Evolutionary conservation across 1,140 invertebrate genomes (phyloP).

Genomic region (Drosophila nebulosa): DNA sequence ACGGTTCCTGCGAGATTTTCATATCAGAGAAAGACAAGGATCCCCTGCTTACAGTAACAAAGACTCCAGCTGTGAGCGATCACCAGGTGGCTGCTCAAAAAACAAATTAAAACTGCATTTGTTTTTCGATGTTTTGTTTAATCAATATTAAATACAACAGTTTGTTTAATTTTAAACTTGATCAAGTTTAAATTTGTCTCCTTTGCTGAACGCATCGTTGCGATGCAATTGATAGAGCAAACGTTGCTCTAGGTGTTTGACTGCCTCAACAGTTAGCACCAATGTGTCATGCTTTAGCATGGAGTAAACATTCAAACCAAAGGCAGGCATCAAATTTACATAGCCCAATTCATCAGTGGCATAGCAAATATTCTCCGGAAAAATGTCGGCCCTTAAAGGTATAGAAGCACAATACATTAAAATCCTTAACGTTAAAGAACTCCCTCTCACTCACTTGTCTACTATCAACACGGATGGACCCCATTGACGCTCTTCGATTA

Average conservation of each 20-base stretch:
- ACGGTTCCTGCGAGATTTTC: constrained; percentile 84
- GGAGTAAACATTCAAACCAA: constrained; percentile 92
- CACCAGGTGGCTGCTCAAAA: background rate
- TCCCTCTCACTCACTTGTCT: constrained; percentile 87
- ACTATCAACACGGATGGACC: constrained; percentile 97
- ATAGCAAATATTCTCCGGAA: constrained; percentile 92
- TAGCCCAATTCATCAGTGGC: constrained; percentile 89
- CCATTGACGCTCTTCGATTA: constrained; percentile 93
- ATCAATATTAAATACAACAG: constrained; percentile 17
- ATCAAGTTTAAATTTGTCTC: constrained; percentile 82
- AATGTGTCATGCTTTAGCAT: constrained; percentile 98
- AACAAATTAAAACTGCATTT: constrained; percentile 42
- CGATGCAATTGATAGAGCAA: constrained; percentile 90
- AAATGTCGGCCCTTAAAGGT: constrained; percentile 87
- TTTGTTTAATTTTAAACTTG: constrained; percentile 75
- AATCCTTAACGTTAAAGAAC: too few relatives aligned
- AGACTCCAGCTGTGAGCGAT: background rate
- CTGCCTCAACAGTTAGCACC: constrained; percentile 92
- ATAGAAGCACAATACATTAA: constrained; percentile 12
- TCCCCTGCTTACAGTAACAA: constrained; percentile 80
- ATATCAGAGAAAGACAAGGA: constrained; percentile 89
- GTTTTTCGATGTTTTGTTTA: constrained; percentile 23
- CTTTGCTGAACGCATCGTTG: constrained; percentile 82
- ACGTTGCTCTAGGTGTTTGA: constrained; percentile 92
- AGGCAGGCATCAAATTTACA: constrained; percentile 97